phyloP scores from a whole-genome alignment of 2,797 vertebrate genomes.

The Ciconia nigra region DNA sequence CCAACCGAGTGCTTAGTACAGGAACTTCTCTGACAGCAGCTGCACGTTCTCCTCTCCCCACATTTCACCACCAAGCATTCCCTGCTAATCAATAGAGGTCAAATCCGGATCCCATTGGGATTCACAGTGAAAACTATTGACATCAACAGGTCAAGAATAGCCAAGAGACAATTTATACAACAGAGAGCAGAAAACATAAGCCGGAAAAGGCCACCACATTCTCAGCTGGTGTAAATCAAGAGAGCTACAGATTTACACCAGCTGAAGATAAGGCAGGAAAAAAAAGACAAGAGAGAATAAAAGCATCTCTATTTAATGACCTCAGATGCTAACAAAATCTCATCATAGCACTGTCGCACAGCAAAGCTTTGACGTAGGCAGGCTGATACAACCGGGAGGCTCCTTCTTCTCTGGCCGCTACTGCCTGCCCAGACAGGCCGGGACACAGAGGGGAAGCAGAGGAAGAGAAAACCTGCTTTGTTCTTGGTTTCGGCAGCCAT shows the following conservation, averaged over 20 bases:
- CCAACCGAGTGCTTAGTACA: background rate
- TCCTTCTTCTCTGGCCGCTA: background rate
- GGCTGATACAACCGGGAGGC: background rate
- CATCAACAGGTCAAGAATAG: slow-evolving; percentile 13
- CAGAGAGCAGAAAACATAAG: background rate
- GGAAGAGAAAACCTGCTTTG: background rate
- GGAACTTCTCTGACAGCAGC: background rate
- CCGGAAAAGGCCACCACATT: background rate
- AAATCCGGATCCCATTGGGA: background rate
- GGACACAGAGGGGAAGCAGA: background rate
- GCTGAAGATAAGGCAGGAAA: background rate
- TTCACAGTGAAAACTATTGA: slow-evolving; percentile 3
- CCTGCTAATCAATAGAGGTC: background rate
- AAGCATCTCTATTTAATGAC: background rate
- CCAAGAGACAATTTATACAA: background rate
- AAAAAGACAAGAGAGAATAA: background rate
- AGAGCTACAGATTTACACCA: background rate
- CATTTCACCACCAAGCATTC: background rate
- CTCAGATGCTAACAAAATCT: background rate
- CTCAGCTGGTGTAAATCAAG: background rate
- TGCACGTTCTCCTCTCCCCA: background rate
- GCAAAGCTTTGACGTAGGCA: background rate
- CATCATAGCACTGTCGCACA: background rate
- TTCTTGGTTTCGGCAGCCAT: background rate
- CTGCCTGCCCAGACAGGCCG: background rate